Base-by-base conservation (phyloP, 2,113 vertebrate species). In the Daubentonia madagascariensis region DNA sequence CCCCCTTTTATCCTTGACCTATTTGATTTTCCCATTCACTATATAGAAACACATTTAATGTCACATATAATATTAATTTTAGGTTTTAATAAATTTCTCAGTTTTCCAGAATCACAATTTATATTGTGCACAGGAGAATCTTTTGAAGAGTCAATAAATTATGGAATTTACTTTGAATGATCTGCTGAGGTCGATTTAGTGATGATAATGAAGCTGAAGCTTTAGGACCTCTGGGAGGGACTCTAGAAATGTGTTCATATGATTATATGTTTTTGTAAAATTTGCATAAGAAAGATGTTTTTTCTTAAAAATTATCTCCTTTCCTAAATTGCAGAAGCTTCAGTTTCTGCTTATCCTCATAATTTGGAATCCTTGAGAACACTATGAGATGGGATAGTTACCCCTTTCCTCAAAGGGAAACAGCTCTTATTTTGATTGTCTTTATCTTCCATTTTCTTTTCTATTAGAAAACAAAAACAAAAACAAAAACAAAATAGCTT, bases 1-100 rank as follows among this genome's bases (percentile, higher is more conserved):
- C 1, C 81, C 6, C 57, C 52, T 72, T 95, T 91, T 45, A 40
- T 45, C 50, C 84, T 80, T 87, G 63, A 87, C 28, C 30, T 65
- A 57, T 52, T 37, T 88, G 13, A 67, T 92, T 96, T 94, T 72
- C 8, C 52, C 35, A 7, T 90, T 70, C 61, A 67, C 11, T 72
- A 10, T 83, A 45, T n/a, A 70, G 54, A 83, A 94, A 68, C 43
- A 65, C 6, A 94, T 50, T 50, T 73, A 70, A 76, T 85, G 9
- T 70, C 22, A 91, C 16, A 76, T 32, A n/a, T 45, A 63, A 45
- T 70, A 94, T 81, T 75, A 92, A 80, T 73, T 88, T 10, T 73
- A 37, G 35, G 85, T 81, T 93, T 98, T 80, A 79, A 79, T 57
- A 70, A 3, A 30, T 54, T 80, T 95, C 81, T 91, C 35, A 84